Base-by-base conservation (phyloP, 2,113 vertebrate species). In the Chaetorhynchus papuensis region DNA sequence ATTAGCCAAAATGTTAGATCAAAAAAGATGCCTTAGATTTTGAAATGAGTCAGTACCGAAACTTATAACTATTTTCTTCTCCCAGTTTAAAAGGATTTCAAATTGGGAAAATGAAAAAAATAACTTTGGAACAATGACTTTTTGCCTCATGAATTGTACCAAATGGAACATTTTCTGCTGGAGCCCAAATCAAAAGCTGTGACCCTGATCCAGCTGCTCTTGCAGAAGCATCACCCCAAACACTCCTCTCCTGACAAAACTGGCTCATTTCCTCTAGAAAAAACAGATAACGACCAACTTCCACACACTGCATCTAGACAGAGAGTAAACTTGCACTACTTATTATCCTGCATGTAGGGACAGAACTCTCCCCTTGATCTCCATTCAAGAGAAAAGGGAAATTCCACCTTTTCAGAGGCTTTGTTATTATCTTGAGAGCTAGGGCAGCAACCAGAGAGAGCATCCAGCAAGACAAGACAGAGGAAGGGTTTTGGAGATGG, bases 351-450 rank as follows among this genome's bases (percentile, higher is more conserved):
- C 87, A 7, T 60, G 89, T 45, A 76, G 77, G 74, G 72, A 87
- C 93, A 53, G 1, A 91, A 42, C 83, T 28, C 85, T 89, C 9
- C 39, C 79, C 93, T 96, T 88, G 89, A 91, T 94, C 87, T 83
- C 70, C 63, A 41, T 57, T 90, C 86, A 27, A 87, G 69, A 33
- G 57, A 61, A 71, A 71, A 78, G 78, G 91, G 94, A 95, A 96
- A 94, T 87, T 93, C 90, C 94, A 79, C 1, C 1, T 0, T 39
- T 95, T 35, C 61, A 54, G 61, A 69, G 65, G 57, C 60, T 89
- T 79, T 85, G 74, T 79, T 76, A 15, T 56, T 44, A 44, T 28
- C 79, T 31, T 5, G 59, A 91, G 56, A 35, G 37, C 31, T 15
- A 30, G 21, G 47, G 93, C 42, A 87, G 87, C 44, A 59, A 30